Evolutionary conservation across 2,888 invertebrate species (phyloP), one percentile per base, ranked within the genome.

Genomic region (Lottia gigantea): DNA sequence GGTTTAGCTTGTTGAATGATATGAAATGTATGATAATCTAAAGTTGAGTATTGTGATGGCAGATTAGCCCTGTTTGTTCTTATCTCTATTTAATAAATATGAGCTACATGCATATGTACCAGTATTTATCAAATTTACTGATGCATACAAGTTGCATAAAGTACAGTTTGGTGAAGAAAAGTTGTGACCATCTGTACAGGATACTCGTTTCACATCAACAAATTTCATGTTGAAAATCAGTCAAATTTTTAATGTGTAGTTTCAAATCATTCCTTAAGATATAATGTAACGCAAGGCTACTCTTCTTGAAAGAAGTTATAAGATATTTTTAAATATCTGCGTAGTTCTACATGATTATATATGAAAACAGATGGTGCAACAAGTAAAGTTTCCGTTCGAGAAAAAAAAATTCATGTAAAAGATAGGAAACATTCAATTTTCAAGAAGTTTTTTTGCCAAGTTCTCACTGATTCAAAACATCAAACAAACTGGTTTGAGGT

Each of bases 301-400:
- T 23, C 55, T 55, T 55, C 23, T n/a, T 55, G 55, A 55, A 55
- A 23, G 19, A 55, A 55, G 55, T 14, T 55, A 23, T 23, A n/a
- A 23, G 12, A 23, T 55, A 23, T 55, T 55, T 55, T 55, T 55
- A 55, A 23, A 23, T 23, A 55, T 23, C 23, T n/a, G 23, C 11
- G 55, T 55, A 55, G 55, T 55, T 19, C 19, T 55, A 55, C 55
- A 55, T 55, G 55, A 55, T 55, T 55, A 55, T 55, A 55, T 55
- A 55, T 23, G 55, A 55, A 55, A 55, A 55, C 55, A 55, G 55
- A 55, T 55, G 55, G 55, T 16, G 23, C 3, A 23, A 55, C n/a
- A 19, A 55, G 23, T 23, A 19, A 55, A 55, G 55, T 55, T 55
- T 55, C 55, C 55, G 55, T 23, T 55, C 40, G 19, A 19, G 19